phyloP scores from a whole-genome alignment of 1,140 invertebrate species.

The Drosophila lowei region DNA sequence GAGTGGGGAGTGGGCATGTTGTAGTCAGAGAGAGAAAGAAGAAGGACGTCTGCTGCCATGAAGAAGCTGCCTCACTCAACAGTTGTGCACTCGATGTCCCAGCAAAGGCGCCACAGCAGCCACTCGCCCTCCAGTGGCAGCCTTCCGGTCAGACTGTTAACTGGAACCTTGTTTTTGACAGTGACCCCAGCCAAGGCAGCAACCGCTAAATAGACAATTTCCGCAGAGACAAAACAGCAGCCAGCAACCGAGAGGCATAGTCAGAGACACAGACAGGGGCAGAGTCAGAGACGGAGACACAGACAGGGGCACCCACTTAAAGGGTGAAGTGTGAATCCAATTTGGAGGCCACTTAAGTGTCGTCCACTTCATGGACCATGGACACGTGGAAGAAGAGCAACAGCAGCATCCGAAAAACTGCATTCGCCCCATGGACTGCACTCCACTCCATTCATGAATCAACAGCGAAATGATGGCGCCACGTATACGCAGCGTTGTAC shows the following conservation, averaged over 20 bases:
- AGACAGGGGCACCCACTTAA: conserved; percentile 55
- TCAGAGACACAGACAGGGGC: conserved; percentile 14
- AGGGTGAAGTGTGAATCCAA: conserved; percentile 73
- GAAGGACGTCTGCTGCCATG: too few species aligned
- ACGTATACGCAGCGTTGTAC: conserved; percentile 72
- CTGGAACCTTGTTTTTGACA: conserved; percentile 58
- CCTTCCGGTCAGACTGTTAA: conserved; percentile 35
- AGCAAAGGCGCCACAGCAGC: not conserved
- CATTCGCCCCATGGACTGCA: conserved; percentile 14
- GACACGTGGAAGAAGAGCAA: conserved; percentile 40
- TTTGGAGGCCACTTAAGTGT: conserved; percentile 78
- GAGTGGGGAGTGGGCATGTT: too few species aligned
- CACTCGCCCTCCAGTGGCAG: conserved; percentile 18
- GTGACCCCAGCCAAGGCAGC: conserved; percentile 12
- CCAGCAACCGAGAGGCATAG: conserved; percentile 12
- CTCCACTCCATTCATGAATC: conserved; percentile 31
- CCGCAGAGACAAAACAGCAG: conserved; percentile 29
- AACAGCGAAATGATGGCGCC: conserved; percentile 62
- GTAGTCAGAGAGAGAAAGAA: too few species aligned
- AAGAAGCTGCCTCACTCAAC: conserved; percentile 27
- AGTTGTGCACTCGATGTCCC: conserved; percentile 51
- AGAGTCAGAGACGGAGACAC: conserved; percentile 17
- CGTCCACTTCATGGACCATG: conserved; percentile 60
- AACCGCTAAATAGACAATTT: conserved; percentile 46
- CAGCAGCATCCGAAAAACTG: conserved; percentile 32